Conservation (phyloP, 2,888 invertebrate species). For the Malthinus flaveolus region DNA sequence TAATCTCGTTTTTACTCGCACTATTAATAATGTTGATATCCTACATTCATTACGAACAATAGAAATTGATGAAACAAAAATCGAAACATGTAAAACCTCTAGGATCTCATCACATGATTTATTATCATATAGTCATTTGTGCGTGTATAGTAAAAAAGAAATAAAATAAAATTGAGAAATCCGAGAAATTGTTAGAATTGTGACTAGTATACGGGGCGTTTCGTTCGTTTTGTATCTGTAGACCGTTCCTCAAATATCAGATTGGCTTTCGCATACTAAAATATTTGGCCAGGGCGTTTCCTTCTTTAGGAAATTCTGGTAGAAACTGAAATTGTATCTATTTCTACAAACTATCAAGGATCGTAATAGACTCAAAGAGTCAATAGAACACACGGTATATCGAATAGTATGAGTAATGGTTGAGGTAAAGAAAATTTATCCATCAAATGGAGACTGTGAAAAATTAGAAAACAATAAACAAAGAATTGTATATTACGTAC, state of each 20-base stretch:
- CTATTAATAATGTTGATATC: conserved; percentile 32
- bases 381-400: no score
- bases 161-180: not conserved
- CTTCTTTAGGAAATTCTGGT: no score
- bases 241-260: no score
- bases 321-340: no score
- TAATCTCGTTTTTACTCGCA: conserved; percentile 19
- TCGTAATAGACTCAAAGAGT: no score
- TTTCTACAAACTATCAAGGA: no score
- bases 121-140: conserved; percentile 19
- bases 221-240: no score
- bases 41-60: conserved; percentile 30
- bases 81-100: conserved; percentile 27
- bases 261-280: no score
- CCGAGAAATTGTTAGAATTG: not conserved
- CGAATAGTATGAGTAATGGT: not conserved
- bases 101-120: conserved; percentile 28
- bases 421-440: not conserved
- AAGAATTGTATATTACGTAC: conserved; percentile 15
- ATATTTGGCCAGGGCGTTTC: no score
- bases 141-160: not conserved
- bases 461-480: conserved; percentile 21
- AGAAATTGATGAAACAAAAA: conserved; percentile 31
- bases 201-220: not conserved
- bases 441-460: conserved; percentile 2